Evolutionary conservation across 2,113 vertebrate species (phyloP).

Genomic region (Clupea harengus): DNA sequence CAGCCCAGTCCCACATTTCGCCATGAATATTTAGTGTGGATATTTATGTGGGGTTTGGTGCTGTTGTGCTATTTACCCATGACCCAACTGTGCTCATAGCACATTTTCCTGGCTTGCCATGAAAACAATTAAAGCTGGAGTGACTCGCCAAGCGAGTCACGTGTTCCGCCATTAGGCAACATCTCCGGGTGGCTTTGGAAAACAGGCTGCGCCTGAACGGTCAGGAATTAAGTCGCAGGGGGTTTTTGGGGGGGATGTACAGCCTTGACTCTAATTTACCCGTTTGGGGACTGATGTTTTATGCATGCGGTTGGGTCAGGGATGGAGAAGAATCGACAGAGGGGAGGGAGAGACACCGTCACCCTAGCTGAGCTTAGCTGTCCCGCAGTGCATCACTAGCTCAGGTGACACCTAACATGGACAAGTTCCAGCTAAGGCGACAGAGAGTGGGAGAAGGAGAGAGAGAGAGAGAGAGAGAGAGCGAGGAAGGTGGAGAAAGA

Average conservation of each 20-base stretch:
- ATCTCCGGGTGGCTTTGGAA: neutral
- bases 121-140: neutral
- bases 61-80: constrained; percentile 22
- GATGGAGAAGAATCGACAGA: neutral
- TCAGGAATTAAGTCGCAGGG: neutral
- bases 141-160: neutral
- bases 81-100: constrained; percentile 30
- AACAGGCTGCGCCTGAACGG: neutral
- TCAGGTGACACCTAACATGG: neutral
- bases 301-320: neutral
- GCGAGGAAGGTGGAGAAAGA: no score
- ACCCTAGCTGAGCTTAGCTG: no score
- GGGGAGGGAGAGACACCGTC: neutral
- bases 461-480: neutral
- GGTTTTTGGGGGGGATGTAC: neutral
- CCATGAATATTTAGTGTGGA: constrained; percentile 35
- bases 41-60: neutral
- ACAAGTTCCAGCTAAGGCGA: neutral
- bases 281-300: neutral
- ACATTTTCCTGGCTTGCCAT: constrained; percentile 23
- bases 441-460: neutral
- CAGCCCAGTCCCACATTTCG: constrained; percentile 9
- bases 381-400: neutral
- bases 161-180: neutral
- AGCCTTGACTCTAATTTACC: neutral